Conservation (phyloP, 2,888 invertebrate species). For the Uloborus plumipes region DNA sequence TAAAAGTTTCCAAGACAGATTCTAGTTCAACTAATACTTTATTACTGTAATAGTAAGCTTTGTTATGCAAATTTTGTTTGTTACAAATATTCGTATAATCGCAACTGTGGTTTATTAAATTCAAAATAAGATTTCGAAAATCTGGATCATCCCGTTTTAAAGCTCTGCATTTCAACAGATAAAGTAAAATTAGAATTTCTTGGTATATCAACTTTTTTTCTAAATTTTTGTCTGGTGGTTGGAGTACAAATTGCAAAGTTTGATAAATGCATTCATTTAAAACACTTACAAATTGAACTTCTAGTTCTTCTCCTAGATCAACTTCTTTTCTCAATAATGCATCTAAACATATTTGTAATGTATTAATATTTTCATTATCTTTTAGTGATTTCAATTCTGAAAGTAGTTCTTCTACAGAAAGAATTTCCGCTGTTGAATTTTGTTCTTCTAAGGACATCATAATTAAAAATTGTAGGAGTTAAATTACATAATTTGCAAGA, state of each 20-base stretch:
- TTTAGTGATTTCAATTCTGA: conserved; percentile 3
- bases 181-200: conserved; percentile 6
- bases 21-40: too few species aligned
- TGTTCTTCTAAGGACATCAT: too few species aligned
- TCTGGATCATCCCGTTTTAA: neutral
- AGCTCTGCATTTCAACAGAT: neutral
- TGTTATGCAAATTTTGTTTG: too few species aligned
- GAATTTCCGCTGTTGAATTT: too few species aligned
- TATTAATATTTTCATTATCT: neutral
- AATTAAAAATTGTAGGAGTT: too few species aligned
- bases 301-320: neutral
- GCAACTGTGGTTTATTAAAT: too few species aligned
- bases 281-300: neutral
- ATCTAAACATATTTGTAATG: neutral
- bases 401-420: too few species aligned
- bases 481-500: too few species aligned
- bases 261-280: conserved; percentile 13
- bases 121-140: too few species aligned
- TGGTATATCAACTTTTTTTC: neutral
- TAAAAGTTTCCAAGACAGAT: too few species aligned
- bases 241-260: neutral
- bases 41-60: too few species aligned
- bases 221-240: neutral
- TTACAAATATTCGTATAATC: too few species aligned
- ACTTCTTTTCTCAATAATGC: neutral